These are phyloP conservation scores for Scotopteryx bipunctaria DNA, from an alignment of 2,888 invertebrate genomes.

Conservation along the genomic window DNA sequence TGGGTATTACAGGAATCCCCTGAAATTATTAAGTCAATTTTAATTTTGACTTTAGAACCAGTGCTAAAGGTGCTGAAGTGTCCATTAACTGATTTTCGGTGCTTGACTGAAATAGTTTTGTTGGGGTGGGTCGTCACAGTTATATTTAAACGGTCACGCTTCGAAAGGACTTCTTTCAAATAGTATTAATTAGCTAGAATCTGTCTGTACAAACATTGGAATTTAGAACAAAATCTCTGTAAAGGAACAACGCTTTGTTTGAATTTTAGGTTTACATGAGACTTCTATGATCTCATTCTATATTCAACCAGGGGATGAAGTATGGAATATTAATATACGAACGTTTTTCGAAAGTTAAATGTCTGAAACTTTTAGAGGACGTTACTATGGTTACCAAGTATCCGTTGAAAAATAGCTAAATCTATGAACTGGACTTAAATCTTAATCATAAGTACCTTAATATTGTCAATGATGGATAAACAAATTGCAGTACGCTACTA, in stretches of 20 bases:
- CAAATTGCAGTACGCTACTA: too few relatives aligned
- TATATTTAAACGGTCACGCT: slow-evolving; percentile 49
- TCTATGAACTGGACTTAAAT: too few relatives aligned
- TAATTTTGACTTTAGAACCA: not conserved
- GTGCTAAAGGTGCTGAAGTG: slow-evolving; percentile 19
- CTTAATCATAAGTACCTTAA: too few relatives aligned
- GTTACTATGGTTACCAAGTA: too few relatives aligned
- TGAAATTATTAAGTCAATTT: not conserved
- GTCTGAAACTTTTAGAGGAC: too few relatives aligned
- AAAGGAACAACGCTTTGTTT: not conserved
- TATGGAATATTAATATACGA: too few relatives aligned
- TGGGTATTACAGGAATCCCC: too few relatives aligned
- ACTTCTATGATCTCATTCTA: too few relatives aligned
- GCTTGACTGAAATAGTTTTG: slow-evolving; percentile 52
- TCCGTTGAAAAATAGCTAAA: too few relatives aligned
- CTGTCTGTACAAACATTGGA: not conserved
- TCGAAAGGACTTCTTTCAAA: slow-evolving; percentile 27
- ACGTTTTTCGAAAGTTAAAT: too few relatives aligned
- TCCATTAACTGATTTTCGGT: slow-evolving; percentile 46
- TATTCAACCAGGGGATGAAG: too few relatives aligned
- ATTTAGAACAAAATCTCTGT: not conserved
- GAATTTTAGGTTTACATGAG: not conserved
- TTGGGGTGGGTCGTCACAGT: slow-evolving; percentile 55
- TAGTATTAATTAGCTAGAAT: slow-evolving; percentile 12
- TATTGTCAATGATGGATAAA: too few relatives aligned